Evolutionary conservation across 2,113 vertebrate species (phyloP).

Genomic region (Danio rerio): GRCz12tu NC_133182.1:34958001-34958500

Average conservation of each 20-base stretch:
- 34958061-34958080: slow-evolving; percentile 85
- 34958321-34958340: slow-evolving; percentile 80
- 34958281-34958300: slow-evolving; percentile 78
- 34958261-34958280: slow-evolving; percentile 32
- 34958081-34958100: slow-evolving; percentile 83
- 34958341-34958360: slow-evolving; percentile 87
- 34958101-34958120: slow-evolving; percentile 83
- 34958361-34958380: slow-evolving; percentile 86
- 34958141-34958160: slow-evolving; percentile 80
- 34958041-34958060: slow-evolving; percentile 80
- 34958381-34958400: slow-evolving; percentile 83
- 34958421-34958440: slow-evolving; percentile 86
- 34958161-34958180: slow-evolving; percentile 83
- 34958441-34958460: slow-evolving; percentile 84
- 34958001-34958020: slow-evolving; percentile 92
- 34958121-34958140: slow-evolving; percentile 81
- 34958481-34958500: slow-evolving; percentile 88
- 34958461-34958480: slow-evolving; percentile 84
- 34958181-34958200: slow-evolving; percentile 83
- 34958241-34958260: slow-evolving; percentile 71
- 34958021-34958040: slow-evolving; percentile 82
- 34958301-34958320: slow-evolving; percentile 87
- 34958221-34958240: slow-evolving; percentile 68
- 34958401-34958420: slow-evolving; percentile 87
- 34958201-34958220: slow-evolving; percentile 80